These are phyloP conservation scores for Dusona sp. DNA, from an alignment of 2,888 invertebrate genomes.

Conservation along the genomic window DNA sequence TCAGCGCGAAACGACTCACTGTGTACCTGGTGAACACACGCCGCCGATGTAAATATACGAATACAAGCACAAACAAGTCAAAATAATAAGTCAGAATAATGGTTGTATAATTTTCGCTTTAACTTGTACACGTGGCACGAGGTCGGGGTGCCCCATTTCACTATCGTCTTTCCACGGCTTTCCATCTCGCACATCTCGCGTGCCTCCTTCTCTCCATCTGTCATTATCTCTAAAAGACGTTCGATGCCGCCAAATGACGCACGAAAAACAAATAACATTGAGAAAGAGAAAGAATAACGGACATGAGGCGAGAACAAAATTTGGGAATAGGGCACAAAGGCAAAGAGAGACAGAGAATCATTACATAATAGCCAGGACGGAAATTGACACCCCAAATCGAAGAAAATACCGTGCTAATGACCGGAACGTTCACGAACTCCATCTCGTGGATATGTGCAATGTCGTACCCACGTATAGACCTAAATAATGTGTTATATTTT, in stretches of 20 bases:
- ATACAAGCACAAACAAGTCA: background rate
- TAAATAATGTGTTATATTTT: too few relatives aligned
- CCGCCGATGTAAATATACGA: background rate
- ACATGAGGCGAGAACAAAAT: slow-evolving; percentile 42
- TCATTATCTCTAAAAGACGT: slow-evolving; percentile 38
- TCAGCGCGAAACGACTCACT: slow-evolving; percentile 39
- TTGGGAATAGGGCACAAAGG: slow-evolving; percentile 46
- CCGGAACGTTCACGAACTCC: slow-evolving; percentile 74
- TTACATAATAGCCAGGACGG: slow-evolving; percentile 58
- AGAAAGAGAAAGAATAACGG: slow-evolving; percentile 58
- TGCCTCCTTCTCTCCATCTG: background rate
- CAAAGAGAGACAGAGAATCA: slow-evolving; percentile 62
- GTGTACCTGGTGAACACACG: background rate
- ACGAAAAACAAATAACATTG: slow-evolving; percentile 48
- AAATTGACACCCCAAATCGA: slow-evolving; percentile 68
- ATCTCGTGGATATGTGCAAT: too few relatives aligned
- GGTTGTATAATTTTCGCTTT: slow-evolving; percentile 50
- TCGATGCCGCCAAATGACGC: slow-evolving; percentile 42
- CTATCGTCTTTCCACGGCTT: slow-evolving; percentile 69
- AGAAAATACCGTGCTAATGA: slow-evolving; percentile 81
- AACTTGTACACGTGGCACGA: slow-evolving; percentile 59
- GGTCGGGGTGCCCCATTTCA: slow-evolving; percentile 54
- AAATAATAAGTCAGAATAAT: too few relatives aligned
- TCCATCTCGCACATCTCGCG: slow-evolving; percentile 22
- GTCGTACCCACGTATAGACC: too few relatives aligned